Base-by-base conservation (phyloP, 1,140 invertebrate species). In the Amphibalanus amphitrite region DNA sequence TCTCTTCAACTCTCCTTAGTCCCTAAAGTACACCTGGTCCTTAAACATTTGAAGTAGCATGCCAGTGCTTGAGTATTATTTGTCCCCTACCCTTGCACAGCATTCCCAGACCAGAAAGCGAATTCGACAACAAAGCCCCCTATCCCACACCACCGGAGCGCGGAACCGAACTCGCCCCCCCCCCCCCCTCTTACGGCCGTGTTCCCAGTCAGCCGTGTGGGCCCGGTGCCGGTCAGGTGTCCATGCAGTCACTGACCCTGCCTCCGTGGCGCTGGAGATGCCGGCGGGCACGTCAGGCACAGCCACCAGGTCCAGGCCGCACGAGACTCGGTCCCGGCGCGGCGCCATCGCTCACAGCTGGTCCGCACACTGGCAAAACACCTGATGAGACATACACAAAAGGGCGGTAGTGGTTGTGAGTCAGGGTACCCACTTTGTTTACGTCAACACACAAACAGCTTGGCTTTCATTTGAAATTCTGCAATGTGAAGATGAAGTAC, bases 231-330 rank as follows among this genome's bases (percentile, higher is more conserved):
- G 28, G 71, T 69, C 8, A 69, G 15, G 28, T 38, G 30, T 8
- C 8, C 65, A n/a, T n/a, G n/a, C n/a, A n/a, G n/a, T n/a, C n/a
- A n/a, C 74, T 70, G 74, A 81, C 80, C 78, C 78, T 38, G 78
- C 69, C 69, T 76, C 73, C 65, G 77, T 75, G 29, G 79, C 77
- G 30, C 70, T 74, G 67, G 75, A 71, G 17, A 84, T 75, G 72
- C 78, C 78, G 72, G 79, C 77, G 38, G 73, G 78, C 29, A 84
- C 74, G 77, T 84, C 81, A 47, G 80, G 78, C 29, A 78, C 80
- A 71, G 77, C 74, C 71, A 77, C 76, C 70, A 81, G 81, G 73
- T 82, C 82, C 67, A 84, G 75, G 17, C 83, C 83, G 75, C 83
- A 84, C 6, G 83, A 84, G 25, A 80, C 76, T 74, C 77, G 76